Evolutionary conservation across 2,888 invertebrate genomes (phyloP), one percentile per base, ranked within the genome.

Genomic region (Caenorhabditis parvicauda): DNA sequence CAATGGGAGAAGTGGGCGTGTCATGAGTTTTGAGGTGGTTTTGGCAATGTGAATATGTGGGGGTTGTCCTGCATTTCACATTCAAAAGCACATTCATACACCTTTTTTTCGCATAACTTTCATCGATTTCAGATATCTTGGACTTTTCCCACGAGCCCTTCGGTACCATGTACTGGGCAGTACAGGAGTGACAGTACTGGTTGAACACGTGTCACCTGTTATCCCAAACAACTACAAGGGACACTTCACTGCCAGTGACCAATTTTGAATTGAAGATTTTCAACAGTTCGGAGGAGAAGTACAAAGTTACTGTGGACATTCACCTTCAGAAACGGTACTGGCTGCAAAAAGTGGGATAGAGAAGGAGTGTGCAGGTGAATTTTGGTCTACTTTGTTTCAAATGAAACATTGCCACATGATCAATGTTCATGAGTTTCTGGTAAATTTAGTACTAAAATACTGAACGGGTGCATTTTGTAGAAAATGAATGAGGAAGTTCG

Each of bases 201-300:
- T 92, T 81, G 86, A 90, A 50, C 93, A 94, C 84, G 86, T 93
- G 71, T 92, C 92, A 29, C 93, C 94, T 6, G 87, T 93, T 17
- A 89, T 93, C 82, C 92, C 93, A 24, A 88, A 92, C 82, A 90
- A 94, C 83, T 94, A 94, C 83, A 82, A 90, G 89, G n/a, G 92
- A 93, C 80, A 89, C 90, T 60, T 89, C 89, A 76, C 82, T 92
- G 64, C 94, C 93, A 0, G 89, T 89, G 81, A 89, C 89, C 28
- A 88, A 90, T 35, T 93, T 94, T 83, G 87, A 90, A 14, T 94
- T 93, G 89, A 86, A 87, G 27, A 87, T 90, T 3, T 86, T 88
- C 81, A 93, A 92, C 83, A 84, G 87, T 4, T 60, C 66, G 5
- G 32, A 44, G 4, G 54, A 60, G 17, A 56, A 66, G 19, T 59